A percentile compares a stretch with the other conserved stretches of the same genome.
Evolutionary conservation across 2,888 invertebrate species (phyloP).

Genomic region (Drosophila anomalata): DNA sequence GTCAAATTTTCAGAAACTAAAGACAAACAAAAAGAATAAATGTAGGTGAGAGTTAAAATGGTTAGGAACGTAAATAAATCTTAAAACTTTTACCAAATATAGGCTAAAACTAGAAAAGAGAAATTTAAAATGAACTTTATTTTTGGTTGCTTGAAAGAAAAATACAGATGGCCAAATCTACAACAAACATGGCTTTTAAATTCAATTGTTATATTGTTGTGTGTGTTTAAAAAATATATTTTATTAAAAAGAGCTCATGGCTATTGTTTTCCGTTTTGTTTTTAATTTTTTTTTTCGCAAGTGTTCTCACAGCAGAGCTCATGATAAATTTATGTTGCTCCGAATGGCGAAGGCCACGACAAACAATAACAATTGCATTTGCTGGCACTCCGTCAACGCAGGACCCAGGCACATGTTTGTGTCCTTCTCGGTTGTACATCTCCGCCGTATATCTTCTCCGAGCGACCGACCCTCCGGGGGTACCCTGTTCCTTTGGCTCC

Average conservation of each 20-base stretch:
- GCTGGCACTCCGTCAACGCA: conserved; percentile 43
- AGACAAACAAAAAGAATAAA: too few species aligned
- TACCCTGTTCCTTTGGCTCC: conserved; percentile 2
- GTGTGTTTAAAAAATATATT: neutral
- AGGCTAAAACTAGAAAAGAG: too few species aligned
- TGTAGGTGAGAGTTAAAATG: too few species aligned
- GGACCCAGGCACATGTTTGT: conserved; percentile 43
- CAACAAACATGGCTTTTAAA: neutral
- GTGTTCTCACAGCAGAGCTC: conserved; percentile 24
- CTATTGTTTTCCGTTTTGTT: neutral
- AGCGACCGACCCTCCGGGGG: conserved; percentile 1
- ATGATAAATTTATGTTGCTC: conserved; percentile 36
- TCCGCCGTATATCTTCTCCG: conserved; percentile 9
- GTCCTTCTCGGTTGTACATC: conserved; percentile 31
- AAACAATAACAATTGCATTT: conserved; percentile 51
- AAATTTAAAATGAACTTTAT: too few species aligned
- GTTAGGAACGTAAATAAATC: too few species aligned
- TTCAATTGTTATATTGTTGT: neutral
- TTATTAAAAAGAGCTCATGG: neutral
- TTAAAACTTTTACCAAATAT: too few species aligned
- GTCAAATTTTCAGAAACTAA: too few species aligned
- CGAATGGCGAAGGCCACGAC: conserved; percentile 42
- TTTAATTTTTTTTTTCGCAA: conserved; percentile 11
- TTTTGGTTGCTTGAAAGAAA: neutral
- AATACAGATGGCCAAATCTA: neutral